These are phyloP conservation scores for Andricus quercusramuli DNA, from an alignment of 2,888 invertebrate species.

Conservation along the genomic window DNA sequence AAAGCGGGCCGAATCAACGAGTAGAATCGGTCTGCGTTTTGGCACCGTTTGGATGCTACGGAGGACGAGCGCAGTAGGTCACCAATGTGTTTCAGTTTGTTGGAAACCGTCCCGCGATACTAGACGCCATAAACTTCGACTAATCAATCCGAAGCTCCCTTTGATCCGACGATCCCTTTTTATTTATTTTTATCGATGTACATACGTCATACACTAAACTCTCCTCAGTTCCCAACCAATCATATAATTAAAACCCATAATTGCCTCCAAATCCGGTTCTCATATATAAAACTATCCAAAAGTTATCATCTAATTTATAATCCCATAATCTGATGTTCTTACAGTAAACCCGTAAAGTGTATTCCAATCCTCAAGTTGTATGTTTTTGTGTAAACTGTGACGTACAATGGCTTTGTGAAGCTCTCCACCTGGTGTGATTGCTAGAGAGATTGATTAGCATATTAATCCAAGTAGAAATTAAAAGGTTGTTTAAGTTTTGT, in stretches of 20 bases:
- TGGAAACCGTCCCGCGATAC: constrained; percentile 57
- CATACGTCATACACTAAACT: constrained; percentile 11
- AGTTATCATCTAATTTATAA: neutral
- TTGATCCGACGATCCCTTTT: neutral
- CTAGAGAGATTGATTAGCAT: too few relatives aligned
- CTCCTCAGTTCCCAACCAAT: constrained; percentile 3
- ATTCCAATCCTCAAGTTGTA: neutral
- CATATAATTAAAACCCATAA: neutral
- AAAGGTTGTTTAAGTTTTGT: neutral
- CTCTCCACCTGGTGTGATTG: too few relatives aligned
- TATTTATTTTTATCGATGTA: constrained; percentile 30
- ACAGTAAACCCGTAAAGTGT: neutral
- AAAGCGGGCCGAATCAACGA: constrained; percentile 47
- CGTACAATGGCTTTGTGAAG: too few relatives aligned
- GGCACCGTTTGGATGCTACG: constrained; percentile 49
- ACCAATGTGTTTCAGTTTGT: constrained; percentile 65
- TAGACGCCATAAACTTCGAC: constrained; percentile 43
- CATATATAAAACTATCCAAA: neutral
- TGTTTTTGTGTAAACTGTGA: too few relatives aligned
- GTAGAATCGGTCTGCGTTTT: constrained; percentile 52
- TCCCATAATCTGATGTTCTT: neutral
- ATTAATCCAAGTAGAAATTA: neutral
- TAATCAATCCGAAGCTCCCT: constrained; percentile 14
- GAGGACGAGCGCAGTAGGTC: constrained; percentile 63
- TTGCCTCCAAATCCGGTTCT: neutral